Conservation (phyloP, 2,888 invertebrate species). For the Drosophila formosana region DNA sequence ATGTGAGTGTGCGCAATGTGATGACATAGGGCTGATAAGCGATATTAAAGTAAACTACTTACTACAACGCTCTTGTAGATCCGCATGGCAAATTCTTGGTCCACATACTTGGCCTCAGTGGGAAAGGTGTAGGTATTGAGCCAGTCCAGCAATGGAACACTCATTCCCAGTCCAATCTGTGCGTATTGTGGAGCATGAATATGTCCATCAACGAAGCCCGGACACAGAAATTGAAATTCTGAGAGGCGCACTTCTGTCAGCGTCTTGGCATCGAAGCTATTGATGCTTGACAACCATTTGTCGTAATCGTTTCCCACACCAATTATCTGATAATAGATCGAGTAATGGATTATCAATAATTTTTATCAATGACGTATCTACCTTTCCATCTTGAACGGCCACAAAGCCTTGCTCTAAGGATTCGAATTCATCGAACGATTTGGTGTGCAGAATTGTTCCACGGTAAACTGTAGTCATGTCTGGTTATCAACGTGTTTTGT, state of each 20-base stretch:
- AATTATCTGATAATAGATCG: constrained; percentile 82
- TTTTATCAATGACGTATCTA: constrained; percentile 63
- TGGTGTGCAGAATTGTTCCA: constrained; percentile 85
- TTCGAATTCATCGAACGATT: constrained; percentile 84
- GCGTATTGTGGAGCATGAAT: constrained; percentile 96
- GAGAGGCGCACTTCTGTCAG: constrained; percentile 70
- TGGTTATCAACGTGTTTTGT: constrained; percentile 23
- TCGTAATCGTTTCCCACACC: constrained; percentile 82
- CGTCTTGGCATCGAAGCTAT: constrained; percentile 4
- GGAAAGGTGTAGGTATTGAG: constrained; percentile 94
- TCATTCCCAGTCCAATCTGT: constrained; percentile 93
- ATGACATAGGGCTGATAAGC: constrained; percentile 37
- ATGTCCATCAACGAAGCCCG: constrained; percentile 95
- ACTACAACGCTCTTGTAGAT: constrained; percentile 93
- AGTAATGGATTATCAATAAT: neutral
- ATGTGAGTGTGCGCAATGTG: neutral
- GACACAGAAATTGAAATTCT: constrained; percentile 90
- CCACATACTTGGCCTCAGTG: constrained; percentile 90
- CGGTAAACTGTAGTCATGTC: constrained; percentile 80
- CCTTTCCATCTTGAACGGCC: constrained; percentile 87
- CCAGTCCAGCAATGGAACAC: constrained; percentile 93
- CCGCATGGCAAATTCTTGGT: constrained; percentile 88
- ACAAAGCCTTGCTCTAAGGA: constrained; percentile 86
- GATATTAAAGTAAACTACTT: constrained; percentile 81
- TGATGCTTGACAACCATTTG: constrained; percentile 60